phyloP scores from a whole-genome alignment of 2,797 vertebrate genomes.

The Amblyraja radiata region DNA sequence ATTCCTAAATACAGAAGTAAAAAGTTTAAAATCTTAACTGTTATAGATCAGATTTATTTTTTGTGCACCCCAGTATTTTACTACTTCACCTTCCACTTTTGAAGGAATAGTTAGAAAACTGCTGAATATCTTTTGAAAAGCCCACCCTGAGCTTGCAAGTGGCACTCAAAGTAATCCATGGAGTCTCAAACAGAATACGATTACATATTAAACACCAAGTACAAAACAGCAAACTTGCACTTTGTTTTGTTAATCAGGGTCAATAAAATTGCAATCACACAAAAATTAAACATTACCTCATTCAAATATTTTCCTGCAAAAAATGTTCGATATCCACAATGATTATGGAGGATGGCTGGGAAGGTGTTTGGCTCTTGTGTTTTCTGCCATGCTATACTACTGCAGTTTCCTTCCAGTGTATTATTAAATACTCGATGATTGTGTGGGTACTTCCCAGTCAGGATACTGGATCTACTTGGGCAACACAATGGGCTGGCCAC shows the following conservation, averaged over 20 bases:
- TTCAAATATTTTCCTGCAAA: conserved; percentile 96
- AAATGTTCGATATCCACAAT: conserved; percentile 85
- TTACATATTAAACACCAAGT: background rate
- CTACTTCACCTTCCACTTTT: background rate
- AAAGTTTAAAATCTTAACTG: background rate
- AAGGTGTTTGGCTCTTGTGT: conserved; percentile 80
- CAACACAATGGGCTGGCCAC: conserved; percentile 93
- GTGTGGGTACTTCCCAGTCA: conserved; percentile 92
- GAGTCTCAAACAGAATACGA: background rate
- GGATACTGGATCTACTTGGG: conserved; percentile 89
- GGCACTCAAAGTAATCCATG: background rate
- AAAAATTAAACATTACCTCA: conserved; percentile 61
- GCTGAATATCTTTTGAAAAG: background rate
- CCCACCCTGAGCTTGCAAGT: background rate
- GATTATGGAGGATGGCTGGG: conserved; percentile 68
- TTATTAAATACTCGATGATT: conserved; percentile 96
- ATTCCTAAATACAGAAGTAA: no score
- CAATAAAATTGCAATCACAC: background rate
- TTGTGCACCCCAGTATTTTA: background rate
- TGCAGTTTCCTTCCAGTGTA: conserved; percentile 92
- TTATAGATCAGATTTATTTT: background rate
- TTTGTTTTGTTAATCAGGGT: background rate
- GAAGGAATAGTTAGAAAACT: background rate
- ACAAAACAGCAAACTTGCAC: no score
- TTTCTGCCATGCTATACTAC: conserved; percentile 90